phyloP scores from a whole-genome alignment of 1,140 invertebrate genomes.

The Phymastichus coffea region DNA sequence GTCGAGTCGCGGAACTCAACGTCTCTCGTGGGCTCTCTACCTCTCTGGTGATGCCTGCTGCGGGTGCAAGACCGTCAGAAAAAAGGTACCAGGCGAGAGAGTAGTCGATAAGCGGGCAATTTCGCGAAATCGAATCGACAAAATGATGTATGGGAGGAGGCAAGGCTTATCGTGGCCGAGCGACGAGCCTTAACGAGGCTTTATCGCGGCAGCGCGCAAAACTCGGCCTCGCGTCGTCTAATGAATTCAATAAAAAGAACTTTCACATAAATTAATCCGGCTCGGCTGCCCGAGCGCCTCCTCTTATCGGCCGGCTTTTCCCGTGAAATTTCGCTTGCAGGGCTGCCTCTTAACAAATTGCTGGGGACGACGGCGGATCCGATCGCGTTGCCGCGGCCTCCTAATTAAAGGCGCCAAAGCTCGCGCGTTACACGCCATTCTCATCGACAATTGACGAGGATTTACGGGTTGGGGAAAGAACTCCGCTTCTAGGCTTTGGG shows the following conservation, averaged over 20 bases:
- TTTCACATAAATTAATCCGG: constrained; percentile 24
- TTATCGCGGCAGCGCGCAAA: no score
- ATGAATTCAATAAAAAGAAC: constrained; percentile 25
- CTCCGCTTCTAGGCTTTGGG: background rate
- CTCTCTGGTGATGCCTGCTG: no score
- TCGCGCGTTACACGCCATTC: background rate
- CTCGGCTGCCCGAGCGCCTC: background rate
- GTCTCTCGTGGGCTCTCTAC: no score
- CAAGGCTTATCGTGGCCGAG: no score
- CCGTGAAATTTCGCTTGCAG: no score
- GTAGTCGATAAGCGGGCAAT: no score
- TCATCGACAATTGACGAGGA: background rate
- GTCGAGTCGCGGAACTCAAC: background rate
- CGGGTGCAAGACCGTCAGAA: background rate
- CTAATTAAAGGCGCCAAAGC: constrained; percentile 21
- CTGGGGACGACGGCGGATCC: background rate
- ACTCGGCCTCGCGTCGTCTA: constrained; percentile 13
- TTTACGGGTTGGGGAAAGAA: constrained; percentile 12
- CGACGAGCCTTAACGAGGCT: no score
- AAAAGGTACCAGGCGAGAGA: background rate
- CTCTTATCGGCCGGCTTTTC: background rate
- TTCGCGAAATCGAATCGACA: no score
- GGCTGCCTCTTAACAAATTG: background rate
- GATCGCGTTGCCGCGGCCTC: background rate
- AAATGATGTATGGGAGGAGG: no score